These are phyloP conservation scores for Morphnarchus princeps DNA, from an alignment of 2,113 vertebrate genomes.

Conservation along the genomic window DNA sequence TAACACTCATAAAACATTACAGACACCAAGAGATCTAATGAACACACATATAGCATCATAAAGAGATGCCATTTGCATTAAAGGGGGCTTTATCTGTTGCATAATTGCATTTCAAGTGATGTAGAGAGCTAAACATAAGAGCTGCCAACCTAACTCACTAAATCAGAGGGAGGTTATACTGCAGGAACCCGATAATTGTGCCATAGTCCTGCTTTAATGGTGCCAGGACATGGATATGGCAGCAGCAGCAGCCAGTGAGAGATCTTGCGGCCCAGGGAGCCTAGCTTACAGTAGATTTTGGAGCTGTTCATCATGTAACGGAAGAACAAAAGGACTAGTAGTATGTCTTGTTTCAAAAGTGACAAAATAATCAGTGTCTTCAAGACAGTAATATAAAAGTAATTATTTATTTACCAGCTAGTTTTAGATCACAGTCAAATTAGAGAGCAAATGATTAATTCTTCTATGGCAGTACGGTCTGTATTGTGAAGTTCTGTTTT, in stretches of 20 bases:
- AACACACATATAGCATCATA: neutral
- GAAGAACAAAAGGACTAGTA: neutral
- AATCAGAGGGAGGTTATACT: neutral
- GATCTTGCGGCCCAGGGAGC: neutral
- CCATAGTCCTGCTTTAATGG: neutral
- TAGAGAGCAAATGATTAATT: neutral
- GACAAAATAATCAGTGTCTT: neutral
- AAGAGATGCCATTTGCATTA: slow-evolving; percentile 18
- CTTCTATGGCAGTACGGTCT: neutral
- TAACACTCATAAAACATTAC: neutral
- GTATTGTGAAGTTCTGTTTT: neutral
- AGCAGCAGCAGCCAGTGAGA: neutral
- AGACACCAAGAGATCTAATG: neutral
- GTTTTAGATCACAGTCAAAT: neutral
- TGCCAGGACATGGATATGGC: neutral
- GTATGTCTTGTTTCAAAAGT: neutral
- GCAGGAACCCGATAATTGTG: neutral
- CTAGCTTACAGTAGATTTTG: neutral
- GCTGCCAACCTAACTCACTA: neutral
- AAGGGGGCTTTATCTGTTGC: neutral
- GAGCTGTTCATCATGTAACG: neutral
- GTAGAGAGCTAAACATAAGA: neutral
- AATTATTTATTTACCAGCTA: neutral
- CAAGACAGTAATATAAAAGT: neutral
- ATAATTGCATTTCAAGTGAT: neutral